Evolutionary conservation across 2,888 invertebrate genomes (phyloP).

Genomic region (Ornithoptera priamus): DNA sequence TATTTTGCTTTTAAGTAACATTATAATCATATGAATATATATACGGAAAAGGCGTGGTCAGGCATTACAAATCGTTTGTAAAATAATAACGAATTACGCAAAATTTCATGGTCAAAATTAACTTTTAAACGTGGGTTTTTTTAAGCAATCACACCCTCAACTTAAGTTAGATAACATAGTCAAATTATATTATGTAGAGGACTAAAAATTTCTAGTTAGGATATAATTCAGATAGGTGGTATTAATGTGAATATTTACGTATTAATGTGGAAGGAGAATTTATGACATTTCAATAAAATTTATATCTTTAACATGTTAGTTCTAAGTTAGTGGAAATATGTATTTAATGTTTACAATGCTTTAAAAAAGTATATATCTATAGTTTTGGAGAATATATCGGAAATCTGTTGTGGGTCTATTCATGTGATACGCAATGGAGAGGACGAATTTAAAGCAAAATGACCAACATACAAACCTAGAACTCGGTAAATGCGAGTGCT

Average conservation of each 20-base stretch:
- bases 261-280: not conserved
- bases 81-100: not conserved
- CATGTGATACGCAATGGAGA: not conserved
- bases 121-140: not conserved
- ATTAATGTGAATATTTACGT: not conserved
- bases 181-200: not conserved
- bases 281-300: not conserved
- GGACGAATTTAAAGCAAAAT: not conserved
- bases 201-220: not conserved
- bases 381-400: conserved; percentile 30
- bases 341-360: not conserved
- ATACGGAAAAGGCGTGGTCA: conserved; percentile 21
- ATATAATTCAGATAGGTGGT: not conserved
- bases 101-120: not conserved
- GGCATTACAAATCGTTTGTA: not conserved
- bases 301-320: not conserved
- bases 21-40: not conserved
- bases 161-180: not conserved
- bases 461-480: not conserved
- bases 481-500: conserved; percentile 7
- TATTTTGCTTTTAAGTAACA: not conserved
- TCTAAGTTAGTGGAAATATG: not conserved
- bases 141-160: no score
- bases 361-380: conserved; percentile 26
- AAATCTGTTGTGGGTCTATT: not conserved